Evolutionary conservation across 2,888 invertebrate genomes (phyloP).

Genomic region (Scaptomyza parva): DNA sequence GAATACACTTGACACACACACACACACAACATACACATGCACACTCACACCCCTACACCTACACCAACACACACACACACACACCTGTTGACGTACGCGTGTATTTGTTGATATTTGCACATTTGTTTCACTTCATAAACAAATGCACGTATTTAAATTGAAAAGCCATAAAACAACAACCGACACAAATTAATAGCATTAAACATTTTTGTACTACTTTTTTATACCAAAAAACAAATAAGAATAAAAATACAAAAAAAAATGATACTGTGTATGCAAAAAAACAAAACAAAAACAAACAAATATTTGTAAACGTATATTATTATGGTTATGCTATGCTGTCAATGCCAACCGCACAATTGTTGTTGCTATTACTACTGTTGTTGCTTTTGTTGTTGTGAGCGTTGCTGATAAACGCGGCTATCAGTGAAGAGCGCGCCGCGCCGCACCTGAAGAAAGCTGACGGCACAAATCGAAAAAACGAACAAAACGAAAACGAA

Average conservation of each 20-base stretch:
- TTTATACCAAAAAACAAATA: constrained; percentile 64
- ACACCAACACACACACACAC: constrained; percentile 19
- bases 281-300: constrained; percentile 47
- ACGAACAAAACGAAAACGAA: neutral
- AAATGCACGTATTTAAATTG: constrained; percentile 71
- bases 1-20: constrained; percentile 6
- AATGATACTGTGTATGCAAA: constrained; percentile 67
- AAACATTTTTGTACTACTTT: constrained; percentile 72
- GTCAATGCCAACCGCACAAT: constrained; percentile 63
- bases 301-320: constrained; percentile 29
- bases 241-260: constrained; percentile 32
- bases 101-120: constrained; percentile 71
- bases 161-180: constrained; percentile 17
- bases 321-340: constrained; percentile 60
- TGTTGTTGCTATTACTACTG: too few relatives aligned
- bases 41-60: constrained; percentile 38
- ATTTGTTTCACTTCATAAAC: constrained; percentile 72
- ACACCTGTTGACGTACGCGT: constrained; percentile 60
- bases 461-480: constrained; percentile 57
- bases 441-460: constrained; percentile 66
- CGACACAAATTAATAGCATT: constrained; percentile 62
- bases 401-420: constrained; percentile 58
- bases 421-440: constrained; percentile 57
- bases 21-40: constrained; percentile 32
- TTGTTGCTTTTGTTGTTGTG: constrained; percentile 5